Percentiles rank a stretch among this genome's conserved stretches.
phyloP scores from a whole-genome alignment of 2,888 invertebrate genomes.

The Meteorus colon region DNA sequence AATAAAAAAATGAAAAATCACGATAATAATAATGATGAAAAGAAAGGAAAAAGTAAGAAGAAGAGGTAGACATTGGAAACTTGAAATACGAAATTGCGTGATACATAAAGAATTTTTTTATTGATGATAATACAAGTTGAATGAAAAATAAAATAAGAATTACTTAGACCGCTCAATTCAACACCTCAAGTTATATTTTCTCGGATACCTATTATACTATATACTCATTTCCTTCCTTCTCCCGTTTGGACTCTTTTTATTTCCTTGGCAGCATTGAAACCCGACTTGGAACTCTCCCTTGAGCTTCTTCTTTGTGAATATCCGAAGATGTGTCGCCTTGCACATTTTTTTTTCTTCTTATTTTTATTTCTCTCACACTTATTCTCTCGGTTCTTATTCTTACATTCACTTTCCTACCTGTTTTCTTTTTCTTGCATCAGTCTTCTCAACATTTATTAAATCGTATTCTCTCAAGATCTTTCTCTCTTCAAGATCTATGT shows the following conservation, averaged over 20 bases:
- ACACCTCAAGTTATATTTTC: slow-evolving; percentile 36
- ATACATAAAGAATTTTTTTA: slow-evolving; percentile 1
- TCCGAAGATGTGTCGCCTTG: slow-evolving; percentile 38
- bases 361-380: slow-evolving; percentile 29
- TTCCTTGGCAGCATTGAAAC: slow-evolving; percentile 5
- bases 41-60: not conserved
- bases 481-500: slow-evolving; percentile 45
- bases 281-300: not conserved
- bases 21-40: not conserved
- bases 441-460: slow-evolving; percentile 65
- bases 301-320: slow-evolving; percentile 33
- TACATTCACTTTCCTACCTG: slow-evolving; percentile 39
- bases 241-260: not conserved
- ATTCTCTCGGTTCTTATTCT: not conserved
- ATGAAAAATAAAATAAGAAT: slow-evolving; percentile 12
- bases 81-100: slow-evolving; percentile 1
- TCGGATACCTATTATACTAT: slow-evolving; percentile 3
- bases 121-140: slow-evolving; percentile 5
- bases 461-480: slow-evolving; percentile 61
- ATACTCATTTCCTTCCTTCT: slow-evolving; percentile 9
- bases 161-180: slow-evolving; percentile 23
- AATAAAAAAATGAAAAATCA: not conserved
- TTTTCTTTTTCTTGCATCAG: slow-evolving; percentile 43
- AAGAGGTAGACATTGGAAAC: not conserved
- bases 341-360: slow-evolving; percentile 23